phyloP scores from a whole-genome alignment of 1,140 invertebrate genomes.

The Caerostris darwini region DNA sequence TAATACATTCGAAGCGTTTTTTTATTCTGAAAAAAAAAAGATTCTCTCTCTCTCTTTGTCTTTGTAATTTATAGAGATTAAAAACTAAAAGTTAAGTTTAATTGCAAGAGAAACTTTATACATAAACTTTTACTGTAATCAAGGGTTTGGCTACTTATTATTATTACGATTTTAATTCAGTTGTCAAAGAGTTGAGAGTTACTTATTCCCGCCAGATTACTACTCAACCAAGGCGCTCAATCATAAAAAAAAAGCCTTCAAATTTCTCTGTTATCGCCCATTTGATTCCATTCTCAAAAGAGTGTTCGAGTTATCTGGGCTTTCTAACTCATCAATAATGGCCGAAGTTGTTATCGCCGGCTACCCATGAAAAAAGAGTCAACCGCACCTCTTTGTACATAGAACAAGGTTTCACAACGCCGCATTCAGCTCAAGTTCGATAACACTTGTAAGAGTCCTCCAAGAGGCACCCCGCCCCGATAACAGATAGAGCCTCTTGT shows the following conservation, averaged over 20 bases:
- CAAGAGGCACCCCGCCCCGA: neutral
- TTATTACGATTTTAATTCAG: too few relatives aligned
- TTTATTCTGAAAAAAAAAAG: too few relatives aligned
- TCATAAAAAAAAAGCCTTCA: neutral
- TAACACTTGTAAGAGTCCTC: slow-evolving; percentile 60
- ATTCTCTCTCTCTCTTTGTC: too few relatives aligned
- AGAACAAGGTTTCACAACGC: slow-evolving; percentile 64
- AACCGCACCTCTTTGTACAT: slow-evolving; percentile 59
- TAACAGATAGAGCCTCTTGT: neutral
- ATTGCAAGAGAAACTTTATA: too few relatives aligned
- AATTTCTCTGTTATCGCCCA: neutral
- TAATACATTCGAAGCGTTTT: too few relatives aligned
- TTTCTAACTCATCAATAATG: slow-evolving; percentile 55
- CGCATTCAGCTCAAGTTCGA: slow-evolving; percentile 43
- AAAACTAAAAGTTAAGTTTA: too few relatives aligned
- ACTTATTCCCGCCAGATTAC: neutral
- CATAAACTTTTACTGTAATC: too few relatives aligned
- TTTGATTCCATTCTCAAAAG: neutral
- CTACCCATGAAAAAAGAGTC: slow-evolving; percentile 42
- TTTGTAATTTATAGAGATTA: too few relatives aligned
- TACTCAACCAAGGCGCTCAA: too few relatives aligned
- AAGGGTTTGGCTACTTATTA: too few relatives aligned
- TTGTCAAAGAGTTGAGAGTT: too few relatives aligned
- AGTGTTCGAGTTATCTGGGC: neutral
- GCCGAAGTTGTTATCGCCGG: slow-evolving; percentile 32